These are phyloP conservation scores for Galleria mellonella DNA, from an alignment of 1,140 invertebrate genomes.

Conservation along the genomic window DNA sequence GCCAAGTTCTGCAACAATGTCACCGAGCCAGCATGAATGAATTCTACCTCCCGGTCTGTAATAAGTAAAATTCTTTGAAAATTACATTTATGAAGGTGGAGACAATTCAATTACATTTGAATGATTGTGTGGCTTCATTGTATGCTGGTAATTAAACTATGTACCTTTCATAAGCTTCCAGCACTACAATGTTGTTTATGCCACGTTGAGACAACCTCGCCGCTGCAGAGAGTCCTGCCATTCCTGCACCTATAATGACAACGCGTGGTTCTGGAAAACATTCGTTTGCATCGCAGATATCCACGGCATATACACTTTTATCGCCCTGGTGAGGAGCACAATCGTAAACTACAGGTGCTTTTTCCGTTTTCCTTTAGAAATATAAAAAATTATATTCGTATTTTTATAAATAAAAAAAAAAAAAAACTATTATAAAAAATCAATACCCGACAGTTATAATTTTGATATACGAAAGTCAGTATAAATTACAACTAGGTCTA, in stretches of 20 bases:
- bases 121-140: not conserved
- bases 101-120: not conserved
- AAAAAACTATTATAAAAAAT: no score
- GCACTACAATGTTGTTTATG: conserved; percentile 77
- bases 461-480: no score
- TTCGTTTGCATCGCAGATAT: conserved; percentile 38
- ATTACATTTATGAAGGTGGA: not conserved
- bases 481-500: no score
- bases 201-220: conserved; percentile 78
- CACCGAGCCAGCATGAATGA: conserved; percentile 81
- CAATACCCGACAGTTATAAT: no score
- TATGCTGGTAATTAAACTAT: not conserved
- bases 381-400: no score
- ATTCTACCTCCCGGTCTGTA: conserved; percentile 77
- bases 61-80: conserved; percentile 2
- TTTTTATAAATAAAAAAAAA: no score
- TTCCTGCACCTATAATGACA: conserved; percentile 81
- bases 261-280: conserved; percentile 77
- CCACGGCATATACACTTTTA: conserved; percentile 35
- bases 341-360: conserved; percentile 24
- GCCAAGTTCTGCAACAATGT: conserved; percentile 80
- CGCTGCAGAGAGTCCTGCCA: conserved; percentile 81
- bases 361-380: conserved; percentile 30
- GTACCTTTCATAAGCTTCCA: conserved; percentile 83
- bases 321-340: conserved; percentile 47